Evolutionary conservation across 1,140 invertebrate species (phyloP).

Genomic region (Uloborus diversus): DNA sequence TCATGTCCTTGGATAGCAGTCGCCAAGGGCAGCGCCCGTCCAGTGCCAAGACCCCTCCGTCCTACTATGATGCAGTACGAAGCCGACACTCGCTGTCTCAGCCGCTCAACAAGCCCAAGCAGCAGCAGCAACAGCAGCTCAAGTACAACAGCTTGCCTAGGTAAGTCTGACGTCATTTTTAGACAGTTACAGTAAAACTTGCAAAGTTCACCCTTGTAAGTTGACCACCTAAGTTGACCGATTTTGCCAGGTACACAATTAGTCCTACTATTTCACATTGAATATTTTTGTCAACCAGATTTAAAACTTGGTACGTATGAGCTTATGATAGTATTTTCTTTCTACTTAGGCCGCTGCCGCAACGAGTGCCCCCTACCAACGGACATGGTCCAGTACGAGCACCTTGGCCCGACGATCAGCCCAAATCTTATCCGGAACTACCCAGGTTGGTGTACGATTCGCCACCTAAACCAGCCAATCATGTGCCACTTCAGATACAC

Average conservation of each 20-base stretch:
- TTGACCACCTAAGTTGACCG: no score
- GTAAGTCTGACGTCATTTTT: no score
- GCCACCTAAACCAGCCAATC: constrained; percentile 39
- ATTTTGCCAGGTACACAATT: neutral
- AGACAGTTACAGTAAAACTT: no score
- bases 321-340: neutral
- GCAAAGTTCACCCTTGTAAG: neutral
- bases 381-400: neutral
- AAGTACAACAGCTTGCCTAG: constrained; percentile 48
- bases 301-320: neutral
- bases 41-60: constrained; percentile 22
- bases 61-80: constrained; percentile 43
- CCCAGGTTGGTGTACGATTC: constrained; percentile 28
- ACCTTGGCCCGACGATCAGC: constrained; percentile 4
- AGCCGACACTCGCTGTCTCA: constrained; percentile 40
- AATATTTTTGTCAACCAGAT: neutral
- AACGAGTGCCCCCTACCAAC: constrained; percentile 19
- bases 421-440: neutral
- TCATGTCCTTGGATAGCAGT: constrained; percentile 32
- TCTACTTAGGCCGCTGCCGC: constrained; percentile 23
- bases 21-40: constrained; percentile 14
- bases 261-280: neutral
- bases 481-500: constrained; percentile 26
- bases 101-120: constrained; percentile 19
- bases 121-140: constrained; percentile 18